Percentiles rank a stretch among this genome's conserved stretches.
Conservation (phyloP, 2,113 vertebrate genomes). For the Chitala chitala region DNA sequence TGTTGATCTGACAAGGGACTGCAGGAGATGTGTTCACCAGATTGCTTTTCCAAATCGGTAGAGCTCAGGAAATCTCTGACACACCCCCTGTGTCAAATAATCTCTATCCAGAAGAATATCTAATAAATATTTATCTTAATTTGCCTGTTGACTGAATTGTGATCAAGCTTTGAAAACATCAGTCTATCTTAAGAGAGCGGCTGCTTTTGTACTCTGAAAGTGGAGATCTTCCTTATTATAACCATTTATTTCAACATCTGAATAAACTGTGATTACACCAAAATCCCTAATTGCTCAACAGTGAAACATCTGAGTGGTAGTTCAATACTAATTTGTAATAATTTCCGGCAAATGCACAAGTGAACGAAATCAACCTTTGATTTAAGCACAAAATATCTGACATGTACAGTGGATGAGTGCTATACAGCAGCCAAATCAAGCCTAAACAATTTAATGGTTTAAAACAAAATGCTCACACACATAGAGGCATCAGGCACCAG, state of each 20-base stretch:
- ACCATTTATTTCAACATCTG: neutral
- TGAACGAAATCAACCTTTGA: neutral
- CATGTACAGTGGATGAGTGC: neutral
- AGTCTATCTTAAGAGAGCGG: neutral
- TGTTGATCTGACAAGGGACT: neutral
- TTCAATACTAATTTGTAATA: neutral
- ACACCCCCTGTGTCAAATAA: neutral
- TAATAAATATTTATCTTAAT: neutral
- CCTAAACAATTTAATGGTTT: neutral
- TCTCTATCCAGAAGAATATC: neutral
- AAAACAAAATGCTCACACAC: conserved; percentile 3
- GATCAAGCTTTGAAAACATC: neutral
- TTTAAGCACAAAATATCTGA: neutral
- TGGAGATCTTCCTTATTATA: neutral
- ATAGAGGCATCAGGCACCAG: neutral
- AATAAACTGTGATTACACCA: neutral
- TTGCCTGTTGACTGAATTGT: neutral
- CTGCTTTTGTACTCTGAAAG: neutral
- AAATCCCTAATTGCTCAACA: neutral
- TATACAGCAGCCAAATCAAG: neutral
- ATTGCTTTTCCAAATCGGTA: too few relatives aligned
- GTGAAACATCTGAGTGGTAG: too few relatives aligned
- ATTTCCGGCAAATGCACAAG: neutral
- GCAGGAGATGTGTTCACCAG: neutral
- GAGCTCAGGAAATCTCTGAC: neutral